Conservation (phyloP, 1,140 invertebrate species). For the Drosophila eugracilis region DNA sequence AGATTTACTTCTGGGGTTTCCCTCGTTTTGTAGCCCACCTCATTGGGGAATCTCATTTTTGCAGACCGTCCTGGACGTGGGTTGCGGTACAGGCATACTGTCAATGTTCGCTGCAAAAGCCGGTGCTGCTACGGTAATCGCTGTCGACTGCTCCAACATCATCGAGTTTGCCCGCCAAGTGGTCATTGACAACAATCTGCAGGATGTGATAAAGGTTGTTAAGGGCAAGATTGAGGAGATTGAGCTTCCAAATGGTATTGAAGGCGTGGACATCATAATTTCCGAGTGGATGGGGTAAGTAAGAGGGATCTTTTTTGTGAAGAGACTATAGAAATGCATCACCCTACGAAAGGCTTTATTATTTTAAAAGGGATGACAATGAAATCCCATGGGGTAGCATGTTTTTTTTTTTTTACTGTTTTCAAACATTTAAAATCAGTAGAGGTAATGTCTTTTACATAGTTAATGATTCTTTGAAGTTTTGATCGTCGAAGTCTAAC, state of each 20-base stretch:
- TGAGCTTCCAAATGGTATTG: conserved; percentile 89
- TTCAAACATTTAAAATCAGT: too few relatives aligned
- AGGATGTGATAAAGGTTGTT: conserved; percentile 95
- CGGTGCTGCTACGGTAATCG: conserved; percentile 97
- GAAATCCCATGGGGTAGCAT: too few relatives aligned
- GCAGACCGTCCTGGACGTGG: conserved; percentile 97
- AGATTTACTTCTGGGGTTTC: conserved; percentile 53
- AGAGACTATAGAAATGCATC: too few relatives aligned
- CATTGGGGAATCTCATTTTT: conserved; percentile 1
- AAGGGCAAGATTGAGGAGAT: conserved; percentile 97
- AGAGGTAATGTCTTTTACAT: too few relatives aligned
- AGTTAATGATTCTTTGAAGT: too few relatives aligned
- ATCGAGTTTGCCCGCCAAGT: conserved; percentile 98
- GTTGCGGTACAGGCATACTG: conserved; percentile 99
- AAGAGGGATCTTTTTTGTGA: too few relatives aligned
- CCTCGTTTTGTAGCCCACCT: neutral
- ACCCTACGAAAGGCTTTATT: too few relatives aligned
- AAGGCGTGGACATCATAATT: conserved; percentile 99
- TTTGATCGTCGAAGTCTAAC: too few relatives aligned
- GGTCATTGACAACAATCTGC: conserved; percentile 92
- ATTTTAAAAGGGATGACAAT: too few relatives aligned
- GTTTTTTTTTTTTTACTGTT: too few relatives aligned
- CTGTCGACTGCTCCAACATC: conserved; percentile 98
- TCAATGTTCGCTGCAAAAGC: conserved; percentile 99
- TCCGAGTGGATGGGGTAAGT: conserved; percentile 99